Evolutionary conservation across 1,140 invertebrate genomes (phyloP).

Genomic region (Rhyacophila brunnea): DNA sequence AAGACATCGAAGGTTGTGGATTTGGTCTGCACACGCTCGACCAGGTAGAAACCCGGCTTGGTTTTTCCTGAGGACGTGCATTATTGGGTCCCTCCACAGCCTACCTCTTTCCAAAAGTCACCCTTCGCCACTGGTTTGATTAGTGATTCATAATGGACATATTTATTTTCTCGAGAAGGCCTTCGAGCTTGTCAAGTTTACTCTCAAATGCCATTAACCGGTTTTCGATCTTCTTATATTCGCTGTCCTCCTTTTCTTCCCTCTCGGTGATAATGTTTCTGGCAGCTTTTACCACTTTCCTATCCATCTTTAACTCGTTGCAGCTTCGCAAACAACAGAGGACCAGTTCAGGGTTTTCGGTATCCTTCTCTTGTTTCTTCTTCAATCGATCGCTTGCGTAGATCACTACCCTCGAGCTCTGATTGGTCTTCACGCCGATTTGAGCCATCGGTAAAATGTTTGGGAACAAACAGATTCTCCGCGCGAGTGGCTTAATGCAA

Average conservation of each 20-base stretch:
- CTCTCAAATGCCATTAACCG: conserved; percentile 41
- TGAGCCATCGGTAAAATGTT: conserved; percentile 59
- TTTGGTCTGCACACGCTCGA: too few species aligned
- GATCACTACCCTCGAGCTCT: conserved; percentile 51
- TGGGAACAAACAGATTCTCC: conserved; percentile 63
- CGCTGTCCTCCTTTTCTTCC: conserved; percentile 45
- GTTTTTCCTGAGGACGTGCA: too few species aligned
- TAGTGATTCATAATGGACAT: conserved; percentile 17
- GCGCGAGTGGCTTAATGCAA: conserved; percentile 53
- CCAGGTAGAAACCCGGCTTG: too few species aligned
- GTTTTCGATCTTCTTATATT: conserved; percentile 47
- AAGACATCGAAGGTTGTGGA: too few species aligned
- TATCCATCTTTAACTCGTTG: conserved; percentile 44
- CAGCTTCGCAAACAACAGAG: conserved; percentile 49
- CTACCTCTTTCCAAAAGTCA: too few species aligned
- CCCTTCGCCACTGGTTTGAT: too few species aligned
- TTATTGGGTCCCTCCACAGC: too few species aligned
- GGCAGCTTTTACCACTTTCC: conserved; percentile 56
- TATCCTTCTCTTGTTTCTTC: conserved; percentile 45
- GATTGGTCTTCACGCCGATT: conserved; percentile 63
- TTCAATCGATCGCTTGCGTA: conserved; percentile 41
- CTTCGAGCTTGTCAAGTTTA: conserved; percentile 44
- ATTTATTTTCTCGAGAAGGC: conserved; percentile 35
- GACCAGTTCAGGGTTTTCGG: conserved; percentile 44
- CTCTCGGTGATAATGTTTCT: conserved; percentile 54